These are phyloP conservation scores for Reticulitermes lucifugus DNA, from an alignment of 2,888 invertebrate genomes.

Conservation along the genomic window DNA sequence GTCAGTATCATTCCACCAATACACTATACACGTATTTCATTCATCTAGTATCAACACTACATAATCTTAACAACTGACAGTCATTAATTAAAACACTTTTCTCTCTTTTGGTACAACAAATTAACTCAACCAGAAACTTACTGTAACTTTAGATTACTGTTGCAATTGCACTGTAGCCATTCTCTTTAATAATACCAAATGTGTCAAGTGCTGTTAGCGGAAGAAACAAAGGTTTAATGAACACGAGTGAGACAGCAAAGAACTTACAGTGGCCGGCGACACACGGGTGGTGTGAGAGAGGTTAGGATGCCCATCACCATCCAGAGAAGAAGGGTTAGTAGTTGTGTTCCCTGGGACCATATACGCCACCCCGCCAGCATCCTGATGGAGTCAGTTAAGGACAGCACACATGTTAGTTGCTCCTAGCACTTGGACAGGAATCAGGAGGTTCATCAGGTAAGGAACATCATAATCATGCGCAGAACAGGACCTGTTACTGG, in stretches of 20 bases:
- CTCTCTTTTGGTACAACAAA: too few relatives aligned
- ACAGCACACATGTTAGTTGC: constrained; percentile 41
- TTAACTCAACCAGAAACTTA: too few relatives aligned
- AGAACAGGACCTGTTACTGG: background rate
- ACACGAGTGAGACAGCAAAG: constrained; percentile 51
- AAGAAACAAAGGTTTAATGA: background rate
- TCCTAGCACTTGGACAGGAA: constrained; percentile 49
- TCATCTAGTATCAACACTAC: too few relatives aligned
- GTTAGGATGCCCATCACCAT: constrained; percentile 63
- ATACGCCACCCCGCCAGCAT: constrained; percentile 57
- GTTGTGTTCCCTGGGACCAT: constrained; percentile 63
- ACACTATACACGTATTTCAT: too few relatives aligned
- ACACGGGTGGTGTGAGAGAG: constrained; percentile 84
- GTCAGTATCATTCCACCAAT: too few relatives aligned
- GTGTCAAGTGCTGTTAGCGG: background rate
- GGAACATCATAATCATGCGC: background rate
- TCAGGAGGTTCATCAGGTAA: constrained; percentile 12
- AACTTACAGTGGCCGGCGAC: constrained; percentile 91
- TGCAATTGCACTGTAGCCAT: background rate
- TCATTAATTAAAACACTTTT: too few relatives aligned
- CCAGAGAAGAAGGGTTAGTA: constrained; percentile 58
- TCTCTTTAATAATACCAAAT: background rate
- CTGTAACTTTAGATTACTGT: background rate
- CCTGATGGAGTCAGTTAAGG: constrained; percentile 45
- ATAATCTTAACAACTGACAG: too few relatives aligned